phyloP scores from a whole-genome alignment of 2,113 vertebrate species.

The Festucalex cinctus region DNA sequence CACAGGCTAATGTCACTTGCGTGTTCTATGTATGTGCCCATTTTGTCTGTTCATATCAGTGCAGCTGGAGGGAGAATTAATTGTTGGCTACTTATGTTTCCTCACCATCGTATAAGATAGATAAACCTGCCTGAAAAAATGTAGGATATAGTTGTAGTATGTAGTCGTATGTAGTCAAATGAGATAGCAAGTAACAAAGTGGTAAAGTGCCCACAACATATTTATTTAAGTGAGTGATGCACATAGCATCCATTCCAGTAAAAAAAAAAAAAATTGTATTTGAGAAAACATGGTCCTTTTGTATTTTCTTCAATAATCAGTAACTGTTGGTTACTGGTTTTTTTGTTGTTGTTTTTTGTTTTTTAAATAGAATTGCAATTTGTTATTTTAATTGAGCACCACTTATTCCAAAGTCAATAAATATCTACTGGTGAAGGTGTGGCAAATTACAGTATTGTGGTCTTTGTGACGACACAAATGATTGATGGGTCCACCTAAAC shows the following conservation, averaged over 20 bases:
- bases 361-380: neutral
- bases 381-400: neutral
- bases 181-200: no score
- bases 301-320: neutral
- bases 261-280: neutral
- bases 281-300: neutral
- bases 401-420: neutral
- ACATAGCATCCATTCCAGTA: neutral
- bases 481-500: slow-evolving; percentile 24
- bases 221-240: neutral
- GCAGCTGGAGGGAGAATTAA: neutral
- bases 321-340: neutral
- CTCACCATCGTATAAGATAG: neutral
- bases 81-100: neutral
- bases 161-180: no score
- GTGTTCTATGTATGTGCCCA: neutral
- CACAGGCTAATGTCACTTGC: neutral
- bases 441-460: neutral
- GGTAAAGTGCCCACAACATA: neutral
- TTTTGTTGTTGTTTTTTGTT: no score
- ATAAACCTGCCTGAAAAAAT: neutral
- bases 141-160: neutral
- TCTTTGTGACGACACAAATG: slow-evolving; percentile 4
- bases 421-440: neutral
- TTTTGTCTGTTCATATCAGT: neutral